Base-by-base conservation (phyloP, 2,797 vertebrate genomes). In the Synaphobranchus kaupii region DNA sequence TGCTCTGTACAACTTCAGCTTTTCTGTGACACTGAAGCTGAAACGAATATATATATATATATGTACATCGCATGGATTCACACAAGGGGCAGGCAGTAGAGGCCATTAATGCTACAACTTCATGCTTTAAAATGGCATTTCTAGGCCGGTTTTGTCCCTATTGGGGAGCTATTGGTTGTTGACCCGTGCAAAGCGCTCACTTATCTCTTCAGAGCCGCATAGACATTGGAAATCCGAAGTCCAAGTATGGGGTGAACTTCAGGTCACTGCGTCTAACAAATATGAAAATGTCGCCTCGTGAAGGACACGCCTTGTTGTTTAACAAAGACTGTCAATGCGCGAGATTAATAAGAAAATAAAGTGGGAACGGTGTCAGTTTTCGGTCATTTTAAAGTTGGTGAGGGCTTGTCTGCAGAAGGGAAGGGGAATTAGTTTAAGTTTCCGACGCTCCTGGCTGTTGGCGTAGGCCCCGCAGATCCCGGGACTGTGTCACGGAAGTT, bases 321-420 rank as follows among this genome's bases (percentile, higher is more conserved):
- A 99, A 99, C 98, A 99, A 99, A 99, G 98, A 99, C 97, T 99
- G 98, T 99, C 98, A 99, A 97, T 98, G 97, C 96, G 94, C 95
- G 97, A 99, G 98, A 99, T 99, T 99, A 99, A 99, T 99, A 98
- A 98, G 98, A 98, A 98, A 56, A 97, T 96, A 97, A 98, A 99
- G 99, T 98, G 98, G 96, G 96, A 97, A 96, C 96, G 95, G 97
- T 98, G 98, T 99, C 98, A 98, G 96, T 96, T 95, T 95, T 97
- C 96, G 98, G 98, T 99, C 98, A 99, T 96, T 97, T 96, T 96
- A 97, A 97, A 97, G 96, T 97, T 97, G 96, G 94, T 93, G 94
- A 93, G 94, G 95, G 92, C 12, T 92, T 92, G 92, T 87, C 95
- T 95, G 95, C 94, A 94, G 93, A 93, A 95, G 90, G 93, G 92